Evolutionary conservation across 2,113 vertebrate genomes (phyloP).

Genomic region (Lagopus leucura): DNA sequence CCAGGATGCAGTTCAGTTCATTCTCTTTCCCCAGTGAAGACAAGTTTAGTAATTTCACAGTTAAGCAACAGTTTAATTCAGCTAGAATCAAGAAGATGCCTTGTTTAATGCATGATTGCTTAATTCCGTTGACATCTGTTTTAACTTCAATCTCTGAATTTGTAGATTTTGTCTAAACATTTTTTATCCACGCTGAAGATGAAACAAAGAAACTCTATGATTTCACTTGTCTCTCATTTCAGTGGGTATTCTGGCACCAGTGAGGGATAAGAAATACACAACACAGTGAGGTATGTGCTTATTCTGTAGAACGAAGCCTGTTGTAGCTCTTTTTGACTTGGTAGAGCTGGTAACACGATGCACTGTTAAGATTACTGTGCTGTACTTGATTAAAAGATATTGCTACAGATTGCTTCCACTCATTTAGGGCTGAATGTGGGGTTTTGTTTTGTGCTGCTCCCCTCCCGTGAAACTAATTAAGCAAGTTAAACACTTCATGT

Average conservation of each 20-base stretch:
- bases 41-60: accelerated
- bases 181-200: not conserved
- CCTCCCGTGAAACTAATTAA: not conserved
- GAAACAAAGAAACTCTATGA: not conserved
- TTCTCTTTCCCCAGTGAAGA: not conserved
- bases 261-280: slow-evolving; percentile 44
- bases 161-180: not conserved
- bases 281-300: slow-evolving; percentile 16
- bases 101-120: not conserved
- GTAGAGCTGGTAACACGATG: not conserved
- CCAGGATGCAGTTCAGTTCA: not conserved
- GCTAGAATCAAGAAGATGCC: not conserved
- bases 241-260: slow-evolving; percentile 41
- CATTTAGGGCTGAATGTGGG: not conserved
- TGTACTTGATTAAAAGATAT: not conserved
- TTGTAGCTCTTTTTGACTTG: not conserved
- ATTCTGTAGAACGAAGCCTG: not conserved
- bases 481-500: accelerated
- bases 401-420: not conserved
- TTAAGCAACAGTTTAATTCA: not conserved
- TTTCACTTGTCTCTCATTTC: slow-evolving; percentile 57
- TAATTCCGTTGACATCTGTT: not conserved
- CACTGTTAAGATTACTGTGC: not conserved
- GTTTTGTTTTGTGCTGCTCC: not conserved
- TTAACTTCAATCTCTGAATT: not conserved